Evolutionary conservation across 2,888 invertebrate species (phyloP).

Genomic region (Listrodromus nycthemerus): DNA sequence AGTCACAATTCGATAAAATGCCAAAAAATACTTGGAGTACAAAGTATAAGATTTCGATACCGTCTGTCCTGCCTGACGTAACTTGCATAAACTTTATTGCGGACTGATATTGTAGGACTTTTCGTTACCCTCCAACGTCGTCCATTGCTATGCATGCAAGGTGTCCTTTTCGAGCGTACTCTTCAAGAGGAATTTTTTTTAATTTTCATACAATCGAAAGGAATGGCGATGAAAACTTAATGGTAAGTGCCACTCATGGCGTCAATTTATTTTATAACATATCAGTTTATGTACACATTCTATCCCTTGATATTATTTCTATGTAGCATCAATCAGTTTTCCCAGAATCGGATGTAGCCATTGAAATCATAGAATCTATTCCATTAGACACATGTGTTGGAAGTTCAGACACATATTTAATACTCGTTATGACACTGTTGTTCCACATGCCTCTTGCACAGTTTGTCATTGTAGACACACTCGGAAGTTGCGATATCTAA

Average conservation of each 20-base stretch:
- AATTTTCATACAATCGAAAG: too few species aligned
- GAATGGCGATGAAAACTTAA: neutral
- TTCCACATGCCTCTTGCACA: slow-evolving; percentile 76
- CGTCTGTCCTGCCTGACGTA: too few species aligned
- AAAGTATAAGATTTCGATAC: too few species aligned
- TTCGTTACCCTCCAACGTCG: too few species aligned
- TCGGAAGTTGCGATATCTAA: slow-evolving; percentile 76
- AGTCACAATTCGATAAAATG: too few species aligned
- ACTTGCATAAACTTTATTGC: too few species aligned
- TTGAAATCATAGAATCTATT: slow-evolving; percentile 62
- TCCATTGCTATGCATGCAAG: too few species aligned
- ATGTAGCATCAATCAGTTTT: slow-evolving; percentile 51
- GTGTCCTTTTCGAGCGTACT: too few species aligned
- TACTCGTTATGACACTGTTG: slow-evolving; percentile 74
- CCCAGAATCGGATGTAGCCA: slow-evolving; percentile 39
- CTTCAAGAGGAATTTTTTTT: too few species aligned
- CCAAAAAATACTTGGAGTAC: too few species aligned
- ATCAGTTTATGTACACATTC: slow-evolving; percentile 3
- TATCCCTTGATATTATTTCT: slow-evolving; percentile 10
- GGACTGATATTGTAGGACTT: too few species aligned
- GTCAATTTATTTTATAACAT: slow-evolving; percentile 1
- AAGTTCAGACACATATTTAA: slow-evolving; percentile 75
- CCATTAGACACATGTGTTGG: slow-evolving; percentile 75
- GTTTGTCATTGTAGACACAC: slow-evolving; percentile 64
- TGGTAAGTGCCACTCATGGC: neutral